phyloP scores from a whole-genome alignment of 2,888 invertebrate genomes.

The Drosophila falleni region DNA sequence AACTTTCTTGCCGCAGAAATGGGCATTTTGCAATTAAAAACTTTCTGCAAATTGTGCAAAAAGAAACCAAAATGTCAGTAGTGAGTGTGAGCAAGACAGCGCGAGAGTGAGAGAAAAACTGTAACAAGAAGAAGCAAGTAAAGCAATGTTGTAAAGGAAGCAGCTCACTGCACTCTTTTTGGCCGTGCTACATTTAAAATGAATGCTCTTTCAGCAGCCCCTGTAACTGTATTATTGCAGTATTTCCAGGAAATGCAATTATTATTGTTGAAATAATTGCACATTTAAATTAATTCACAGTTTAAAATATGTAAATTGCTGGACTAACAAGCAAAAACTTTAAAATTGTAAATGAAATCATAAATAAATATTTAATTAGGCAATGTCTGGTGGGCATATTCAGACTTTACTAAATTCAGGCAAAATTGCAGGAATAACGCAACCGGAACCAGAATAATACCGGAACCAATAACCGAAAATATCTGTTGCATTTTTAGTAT shows the following conservation, averaged over 20 bases:
- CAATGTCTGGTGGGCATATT: background rate
- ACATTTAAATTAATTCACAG: background rate
- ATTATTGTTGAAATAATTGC: background rate
- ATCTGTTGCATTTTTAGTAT: no score
- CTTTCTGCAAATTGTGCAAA: conserved; percentile 58
- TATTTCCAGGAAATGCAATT: background rate
- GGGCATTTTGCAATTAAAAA: conserved; percentile 71
- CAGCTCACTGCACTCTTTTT: background rate
- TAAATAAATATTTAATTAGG: background rate
- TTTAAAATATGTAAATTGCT: background rate
- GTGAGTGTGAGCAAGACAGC: background rate
- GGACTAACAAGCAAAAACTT: background rate
- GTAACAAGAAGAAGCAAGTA: conserved; percentile 38
- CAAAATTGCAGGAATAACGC: no score
- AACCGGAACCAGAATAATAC: no score
- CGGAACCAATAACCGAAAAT: no score
- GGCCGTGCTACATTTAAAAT: conserved; percentile 2
- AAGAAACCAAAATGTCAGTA: conserved; percentile 11
- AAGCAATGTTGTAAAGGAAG: conserved; percentile 37
- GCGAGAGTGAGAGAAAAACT: conserved; percentile 7
- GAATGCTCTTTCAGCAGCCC: conserved; percentile 38
- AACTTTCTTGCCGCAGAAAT: conserved; percentile 35
- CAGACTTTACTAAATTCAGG: background rate
- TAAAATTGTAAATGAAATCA: background rate
- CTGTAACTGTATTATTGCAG: conserved; percentile 10